phyloP scores from a whole-genome alignment of 2,113 vertebrate genomes.

The Ptyas mucosa region DNA sequence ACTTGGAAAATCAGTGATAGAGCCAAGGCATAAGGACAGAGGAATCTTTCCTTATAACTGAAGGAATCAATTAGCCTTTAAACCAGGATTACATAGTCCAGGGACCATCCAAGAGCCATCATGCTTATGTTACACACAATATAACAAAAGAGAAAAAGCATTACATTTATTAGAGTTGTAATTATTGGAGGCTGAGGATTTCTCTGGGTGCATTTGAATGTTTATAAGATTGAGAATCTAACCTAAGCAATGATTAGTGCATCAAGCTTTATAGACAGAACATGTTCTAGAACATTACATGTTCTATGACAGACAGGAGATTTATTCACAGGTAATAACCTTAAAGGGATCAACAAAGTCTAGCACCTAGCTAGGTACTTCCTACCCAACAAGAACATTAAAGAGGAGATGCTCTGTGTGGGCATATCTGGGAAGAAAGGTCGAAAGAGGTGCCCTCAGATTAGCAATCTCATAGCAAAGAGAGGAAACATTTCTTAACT shows the following conservation, averaged over 20 bases:
- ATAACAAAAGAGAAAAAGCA: not conserved
- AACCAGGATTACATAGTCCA: not conserved
- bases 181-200: not conserved
- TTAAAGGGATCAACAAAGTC: not conserved
- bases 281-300: not conserved
- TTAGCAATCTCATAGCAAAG: not conserved
- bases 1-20: fast-evolving
- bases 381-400: not conserved
- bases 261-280: not conserved
- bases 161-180: not conserved
- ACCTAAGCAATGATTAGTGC: not conserved
- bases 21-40: not conserved
- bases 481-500: not conserved
- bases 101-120: not conserved
- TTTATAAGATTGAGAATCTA: not conserved
- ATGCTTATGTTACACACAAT: not conserved
- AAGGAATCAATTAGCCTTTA: not conserved
- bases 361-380: not conserved
- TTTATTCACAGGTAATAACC: not conserved
- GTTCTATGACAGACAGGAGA: not conserved
- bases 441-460: not conserved
- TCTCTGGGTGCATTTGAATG: not conserved
- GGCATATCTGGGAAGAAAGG: not conserved
- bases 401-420: not conserved
- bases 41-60: not conserved